Evolutionary conservation across 2,113 vertebrate genomes (phyloP).

Genomic region (Paedocypris sp.): DNA sequence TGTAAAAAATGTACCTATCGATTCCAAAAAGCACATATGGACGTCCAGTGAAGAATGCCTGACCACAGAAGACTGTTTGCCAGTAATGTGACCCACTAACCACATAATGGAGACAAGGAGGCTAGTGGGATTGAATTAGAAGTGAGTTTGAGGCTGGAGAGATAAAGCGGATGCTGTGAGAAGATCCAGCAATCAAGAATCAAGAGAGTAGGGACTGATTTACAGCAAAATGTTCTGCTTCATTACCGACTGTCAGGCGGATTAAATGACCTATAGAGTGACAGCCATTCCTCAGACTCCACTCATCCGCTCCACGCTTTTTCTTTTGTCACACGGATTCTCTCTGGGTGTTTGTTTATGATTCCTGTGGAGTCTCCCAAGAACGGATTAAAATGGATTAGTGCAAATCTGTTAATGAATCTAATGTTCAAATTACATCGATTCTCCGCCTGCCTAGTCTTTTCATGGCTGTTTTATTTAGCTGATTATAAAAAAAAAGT

Average conservation of each 20-base stretch:
- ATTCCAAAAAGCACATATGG: conserved; percentile 1
- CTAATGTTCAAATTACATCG: conserved; percentile 15
- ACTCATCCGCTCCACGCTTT: neutral
- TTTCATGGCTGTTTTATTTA: neutral
- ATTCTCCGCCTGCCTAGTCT: neutral
- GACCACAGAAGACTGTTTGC: neutral
- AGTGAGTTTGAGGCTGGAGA: conserved; percentile 9
- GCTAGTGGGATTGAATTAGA: neutral
- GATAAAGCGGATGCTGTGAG: conserved; percentile 1
- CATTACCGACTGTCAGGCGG: conserved; percentile 8
- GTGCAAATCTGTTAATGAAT: conserved; percentile 30
- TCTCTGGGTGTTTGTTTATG: conserved; percentile 24
- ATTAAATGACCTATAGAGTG: conserved; percentile 22
- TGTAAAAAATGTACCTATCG: conserved; percentile 24
- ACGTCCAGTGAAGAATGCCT: conserved; percentile 10
- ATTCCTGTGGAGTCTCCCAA: neutral
- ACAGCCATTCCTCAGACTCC: conserved; percentile 15
- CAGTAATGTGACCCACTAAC: conserved; percentile 31
- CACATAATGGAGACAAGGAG: conserved; percentile 28
- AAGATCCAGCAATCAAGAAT: neutral
- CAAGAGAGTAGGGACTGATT: conserved; percentile 15
- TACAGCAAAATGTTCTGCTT: conserved; percentile 17
- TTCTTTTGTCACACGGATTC: neutral
- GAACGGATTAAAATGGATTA: conserved; percentile 31
- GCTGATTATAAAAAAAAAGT: no score